Conservation (phyloP, 2,888 invertebrate species). For the Laothoe populi region DNA sequence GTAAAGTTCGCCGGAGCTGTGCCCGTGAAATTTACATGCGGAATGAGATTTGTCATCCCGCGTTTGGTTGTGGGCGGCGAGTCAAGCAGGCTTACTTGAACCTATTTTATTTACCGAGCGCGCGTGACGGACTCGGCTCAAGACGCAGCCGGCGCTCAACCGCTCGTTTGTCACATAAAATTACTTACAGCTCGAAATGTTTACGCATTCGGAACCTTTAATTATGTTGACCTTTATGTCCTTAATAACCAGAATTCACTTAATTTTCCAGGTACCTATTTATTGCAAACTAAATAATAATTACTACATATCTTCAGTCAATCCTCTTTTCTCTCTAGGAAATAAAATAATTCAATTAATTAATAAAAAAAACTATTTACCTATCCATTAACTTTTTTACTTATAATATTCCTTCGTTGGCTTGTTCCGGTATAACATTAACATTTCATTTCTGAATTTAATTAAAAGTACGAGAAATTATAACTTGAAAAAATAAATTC, state of each 20-base stretch:
- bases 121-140: conserved; percentile 63
- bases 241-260: neutral
- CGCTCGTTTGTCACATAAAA: conserved; percentile 74
- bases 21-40: conserved; percentile 66
- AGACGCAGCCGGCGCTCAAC: conserved; percentile 64
- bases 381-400: conserved; percentile 24
- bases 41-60: conserved; percentile 70
- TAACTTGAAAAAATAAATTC: conserved; percentile 1
- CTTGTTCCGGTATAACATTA: conserved; percentile 59
- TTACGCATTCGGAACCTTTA: conserved; percentile 59
- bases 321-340: too few relatives aligned
- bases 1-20: conserved; percentile 50
- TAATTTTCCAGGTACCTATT: neutral
- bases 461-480: conserved; percentile 49
- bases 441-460: conserved; percentile 64
- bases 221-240: conserved; percentile 30
- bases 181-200: conserved; percentile 53
- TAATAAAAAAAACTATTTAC: neutral
- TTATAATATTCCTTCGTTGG: conserved; percentile 50
- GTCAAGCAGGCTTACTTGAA: conserved; percentile 53
- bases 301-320: too few relatives aligned
- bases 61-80: conserved; percentile 53
- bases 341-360: too few relatives aligned
- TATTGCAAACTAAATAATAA: neutral
- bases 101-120: conserved; percentile 72